Evolutionary conservation across 2,113 vertebrate genomes (phyloP), one percentile per base, ranked within the genome.

Genomic region (Aptenodytes forsteri): DNA sequence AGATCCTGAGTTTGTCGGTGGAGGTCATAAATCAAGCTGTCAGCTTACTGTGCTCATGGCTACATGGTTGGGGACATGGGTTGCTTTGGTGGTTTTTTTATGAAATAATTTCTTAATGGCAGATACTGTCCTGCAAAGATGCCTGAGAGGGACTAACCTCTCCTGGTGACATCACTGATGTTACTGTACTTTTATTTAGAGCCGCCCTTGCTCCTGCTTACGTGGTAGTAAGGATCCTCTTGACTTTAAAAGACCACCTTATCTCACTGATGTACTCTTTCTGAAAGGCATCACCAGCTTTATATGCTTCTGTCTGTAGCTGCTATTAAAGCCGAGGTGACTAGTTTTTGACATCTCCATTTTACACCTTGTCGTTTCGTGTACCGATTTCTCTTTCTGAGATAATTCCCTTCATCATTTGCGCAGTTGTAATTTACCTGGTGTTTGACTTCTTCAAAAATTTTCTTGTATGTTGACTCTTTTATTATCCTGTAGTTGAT

Each of bases 281-380:
- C 70, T 80, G 62, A 66, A 94, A 58, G 46, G 21, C 20, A 21
- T 49, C 70, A 50, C 20, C 30, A 75, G 27, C 42, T 84, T 15
- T 11, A 12, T 12, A 5, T 56, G 22, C 38, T 83, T 86, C 34
- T 73, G 7, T 42, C 38, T 67, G 16, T n/a, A 78, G 36, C 16
- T 89, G 13, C 61, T 92, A 0, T 75, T 52, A 40, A 64, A 79
- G 19, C 26, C 2, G 2, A 61, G 10, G n/a, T 0, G 2, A 50
- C 10, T 36, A 20, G 36, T 71, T 67, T 78, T 67, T 59, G 36
- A 40, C 7, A 1, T 47, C 47, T 87, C 8, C 1, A 0, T 27
- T 78, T 59, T 40, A 72, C 21, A 27, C 47, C 11, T 78, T 1
- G 0, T 22, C n/a, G 40, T 75, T 83, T 89, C 15, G 1, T 14